Evolutionary conservation across 2,113 vertebrate genomes (phyloP), one percentile per base, ranked within the genome.

Genomic region (Melanostigma gelatinosum): DNA sequence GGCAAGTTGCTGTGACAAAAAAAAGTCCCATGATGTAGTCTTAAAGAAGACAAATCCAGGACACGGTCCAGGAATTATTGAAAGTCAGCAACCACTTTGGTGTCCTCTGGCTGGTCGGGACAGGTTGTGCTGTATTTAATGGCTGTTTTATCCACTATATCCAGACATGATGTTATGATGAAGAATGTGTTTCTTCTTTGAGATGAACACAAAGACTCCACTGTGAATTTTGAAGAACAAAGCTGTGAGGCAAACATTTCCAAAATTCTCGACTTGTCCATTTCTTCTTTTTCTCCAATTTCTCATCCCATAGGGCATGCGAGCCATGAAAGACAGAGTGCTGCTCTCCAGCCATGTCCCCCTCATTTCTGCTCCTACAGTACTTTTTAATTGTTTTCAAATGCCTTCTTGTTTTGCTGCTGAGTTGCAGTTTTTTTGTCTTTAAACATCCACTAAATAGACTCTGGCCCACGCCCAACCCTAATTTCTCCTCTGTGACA

Each of bases 401-500:
- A n/a, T 66, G 78, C 42, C 69, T 69, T 74, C 48, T 86, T 48
- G 27, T 74, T 50, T 61, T 70, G 40, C 44, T 89, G 86, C 85
- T 84, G 77, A 85, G 73, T 87, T 93, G 83, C 84, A 84, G 40
- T 79, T 91, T 90, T 24, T 29, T 67, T 84, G 64, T 86, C 71
- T 63, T 86, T 74, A 78, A 87, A 86, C 83, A 58, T 77, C 82
- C 67, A 73, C 62, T 75, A 75, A 88, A 80, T 74, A 68, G 55
- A 73, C 1, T 83, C 82, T 75, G 83, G 85, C 80, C 81, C 44
- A 42, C 63, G 44, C 69, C 87, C 87, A 75, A 57, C 79, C 79
- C 46, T 87, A 78, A 82, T 89, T 85, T 89, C 86, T 90, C 73
- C 80, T 58, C 71, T 63, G 70, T 82, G 77, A 83, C 90, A 90